Base-by-base conservation (phyloP, 1,140 invertebrate species). In the Cydia strobilella region DNA sequence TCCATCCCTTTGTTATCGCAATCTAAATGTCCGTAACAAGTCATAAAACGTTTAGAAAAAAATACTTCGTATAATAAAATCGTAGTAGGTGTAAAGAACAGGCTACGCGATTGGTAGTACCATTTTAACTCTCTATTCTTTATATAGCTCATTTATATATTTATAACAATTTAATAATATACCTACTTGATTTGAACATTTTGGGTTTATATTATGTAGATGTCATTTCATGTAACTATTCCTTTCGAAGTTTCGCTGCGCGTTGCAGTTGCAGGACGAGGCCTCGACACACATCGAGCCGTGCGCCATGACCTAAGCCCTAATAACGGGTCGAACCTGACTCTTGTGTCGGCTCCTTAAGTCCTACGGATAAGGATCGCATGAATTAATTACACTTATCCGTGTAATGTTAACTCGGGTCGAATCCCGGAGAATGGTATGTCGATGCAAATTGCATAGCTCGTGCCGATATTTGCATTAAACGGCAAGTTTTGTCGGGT, bases 311-410 rank as follows among this genome's bases (percentile, higher is more conserved):
- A 87, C 86, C 86, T 82, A 79, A 83, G 79, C 76, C 84, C 78
- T 82, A 77, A 83, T 86, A 88, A 86, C 86, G 85, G 85, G 83
- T 82, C 82, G 82, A 79, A 84, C 82, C 86, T 88, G 84, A 85
- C 83, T 84, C 74, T 82, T 78, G n/a, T 69, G 65, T 18, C 7
- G 35, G 65, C 65, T 35, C n/a, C 65, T 39, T 39, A 69, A 35
- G 65, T 3, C 23, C 65, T 18, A 20, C 65, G 31, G 65, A 69
- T 69, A 69, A 35, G 18, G 31, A 69, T 69, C 65, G 23, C 7
- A 39, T 69, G 27, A 18, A 65, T 65, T 35, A 31, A 69, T 69
- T 69, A 69, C 65, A n/a, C 13, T 39, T 69, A 69, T 35, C 15
- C 31, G 15, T 59, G 0, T 1, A 2, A 59, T 59, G 15, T 51